Evolutionary conservation across 2,888 invertebrate genomes (phyloP).

Genomic region (Meteorus colon): DNA sequence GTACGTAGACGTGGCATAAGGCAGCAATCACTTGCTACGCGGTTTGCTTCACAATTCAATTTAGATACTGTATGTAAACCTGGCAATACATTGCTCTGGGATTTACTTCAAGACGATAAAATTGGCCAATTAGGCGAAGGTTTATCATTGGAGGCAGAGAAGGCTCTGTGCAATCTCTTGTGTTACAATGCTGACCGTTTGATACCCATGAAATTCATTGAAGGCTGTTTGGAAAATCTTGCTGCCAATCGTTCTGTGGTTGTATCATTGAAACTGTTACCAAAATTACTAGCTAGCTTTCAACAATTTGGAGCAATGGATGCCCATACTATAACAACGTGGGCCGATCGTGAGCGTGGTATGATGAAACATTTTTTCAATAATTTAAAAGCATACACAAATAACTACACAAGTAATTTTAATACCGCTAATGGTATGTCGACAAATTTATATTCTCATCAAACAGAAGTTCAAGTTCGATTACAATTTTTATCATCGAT

Average conservation of each 20-base stretch:
- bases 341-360: conserved; percentile 93
- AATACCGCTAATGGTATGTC: conserved; percentile 16
- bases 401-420: conserved; percentile 64
- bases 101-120: conserved; percentile 92
- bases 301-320: conserved; percentile 91
- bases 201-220: conserved; percentile 94
- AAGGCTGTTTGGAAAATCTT: conserved; percentile 93
- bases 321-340: conserved; percentile 88
- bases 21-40: conserved; percentile 62
- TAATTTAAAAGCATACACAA: conserved; percentile 85
- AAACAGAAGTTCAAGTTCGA: conserved; percentile 92
- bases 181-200: conserved; percentile 93
- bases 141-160: conserved; percentile 93
- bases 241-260: conserved; percentile 92
- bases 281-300: conserved; percentile 93
- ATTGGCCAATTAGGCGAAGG: conserved; percentile 92
- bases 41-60: conserved; percentile 73
- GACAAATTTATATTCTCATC: conserved; percentile 80
- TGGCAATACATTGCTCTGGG: conserved; percentile 95
- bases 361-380: conserved; percentile 96
- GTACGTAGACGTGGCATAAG: conserved; percentile 42
- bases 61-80: conserved; percentile 89
- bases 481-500: conserved; percentile 94
- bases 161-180: conserved; percentile 89
- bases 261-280: conserved; percentile 89